These are phyloP conservation scores for Alfaro cultratus DNA, from an alignment of 2,797 vertebrate genomes.

Conservation along the genomic window DNA sequence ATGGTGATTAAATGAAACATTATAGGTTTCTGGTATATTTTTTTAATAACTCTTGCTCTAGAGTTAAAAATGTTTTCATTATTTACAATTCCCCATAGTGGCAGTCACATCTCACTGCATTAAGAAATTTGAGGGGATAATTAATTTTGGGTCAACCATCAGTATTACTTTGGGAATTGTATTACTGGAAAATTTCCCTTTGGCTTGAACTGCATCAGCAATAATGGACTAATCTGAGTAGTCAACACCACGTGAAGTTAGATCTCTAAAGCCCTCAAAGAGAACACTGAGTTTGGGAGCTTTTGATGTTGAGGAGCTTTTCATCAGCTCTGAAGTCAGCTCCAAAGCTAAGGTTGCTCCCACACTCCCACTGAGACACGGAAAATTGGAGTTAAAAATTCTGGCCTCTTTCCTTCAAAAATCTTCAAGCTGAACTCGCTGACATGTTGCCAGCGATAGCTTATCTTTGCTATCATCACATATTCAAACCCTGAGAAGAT, in stretches of 20 bases:
- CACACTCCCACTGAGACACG: conserved; percentile 16
- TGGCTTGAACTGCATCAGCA: conserved; percentile 9
- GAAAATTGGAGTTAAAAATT: conserved; percentile 34
- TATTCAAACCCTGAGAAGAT: conserved; percentile 42
- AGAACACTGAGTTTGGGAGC: conserved; percentile 24
- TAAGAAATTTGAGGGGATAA: neutral
- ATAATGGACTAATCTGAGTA: conserved; percentile 2
- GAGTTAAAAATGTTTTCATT: neutral
- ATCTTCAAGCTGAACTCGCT: conserved; percentile 32
- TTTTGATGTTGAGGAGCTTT: conserved; percentile 35
- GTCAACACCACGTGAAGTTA: neutral
- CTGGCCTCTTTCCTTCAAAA: conserved; percentile 24
- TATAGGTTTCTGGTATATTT: neutral
- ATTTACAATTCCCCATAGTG: conserved; percentile 1
- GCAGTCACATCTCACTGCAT: neutral
- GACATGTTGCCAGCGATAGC: conserved; percentile 31
- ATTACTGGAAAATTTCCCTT: neutral
- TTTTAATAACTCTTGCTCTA: neutral
- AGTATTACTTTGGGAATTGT: neutral
- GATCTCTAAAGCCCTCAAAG: conserved; percentile 8
- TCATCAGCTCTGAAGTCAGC: conserved; percentile 20
- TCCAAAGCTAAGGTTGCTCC: conserved; percentile 16
- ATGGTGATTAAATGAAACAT: neutral
- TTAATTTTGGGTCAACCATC: neutral
- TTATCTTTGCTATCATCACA: conserved; percentile 42